Evolutionary conservation across 2,888 invertebrate species (phyloP), one percentile per base, ranked within the genome.

Genomic region (Dugesia japonica): DNA sequence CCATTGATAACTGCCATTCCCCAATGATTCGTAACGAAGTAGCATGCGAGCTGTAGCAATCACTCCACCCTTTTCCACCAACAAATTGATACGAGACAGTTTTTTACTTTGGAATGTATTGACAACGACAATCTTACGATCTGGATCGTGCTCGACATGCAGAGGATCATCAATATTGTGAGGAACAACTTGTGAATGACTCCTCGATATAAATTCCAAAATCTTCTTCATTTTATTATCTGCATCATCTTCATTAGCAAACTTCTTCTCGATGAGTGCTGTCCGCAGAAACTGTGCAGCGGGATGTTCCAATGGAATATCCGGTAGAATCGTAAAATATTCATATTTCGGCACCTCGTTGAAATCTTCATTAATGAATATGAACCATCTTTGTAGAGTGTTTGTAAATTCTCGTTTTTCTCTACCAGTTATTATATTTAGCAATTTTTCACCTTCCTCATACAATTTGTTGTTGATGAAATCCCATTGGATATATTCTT

Each of bases 21-120:
- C 75, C 17, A 75, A 42, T 4, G 75, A 75, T 28, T 75, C 75
- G 75, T 75, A 75, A n/a, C 75, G 71, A 1, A 75, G 75, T 17
- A 75, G 75, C 75, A 75, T 72, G 1, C 42, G 38, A 17, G 75
- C 75, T 42, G 75, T 74, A 20, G 20, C 72, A 17, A 28, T 27
- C 1, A 75, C 15, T 31, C 75, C 75, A n/a, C 31, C 31, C 72
- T 71, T 42, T 28, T 74, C 20, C 0, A 71, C 27, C 74, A 75
- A n/a, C 15, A 23, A 23, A 4, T 20, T n/a, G n/a, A 56, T 7
- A 56, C 56, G 56, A 4, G 56, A n/a, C 9, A 56, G 4, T 56
- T 56, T n/a, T 4, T 4, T 4, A 23, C 56, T 56, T n/a, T 20
- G 56, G n/a, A 56, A 56, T 23, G 4, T 56, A 7, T 56, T 23